Conservation (phyloP, 2,888 invertebrate species). For the Zonitis immaculata region DNA sequence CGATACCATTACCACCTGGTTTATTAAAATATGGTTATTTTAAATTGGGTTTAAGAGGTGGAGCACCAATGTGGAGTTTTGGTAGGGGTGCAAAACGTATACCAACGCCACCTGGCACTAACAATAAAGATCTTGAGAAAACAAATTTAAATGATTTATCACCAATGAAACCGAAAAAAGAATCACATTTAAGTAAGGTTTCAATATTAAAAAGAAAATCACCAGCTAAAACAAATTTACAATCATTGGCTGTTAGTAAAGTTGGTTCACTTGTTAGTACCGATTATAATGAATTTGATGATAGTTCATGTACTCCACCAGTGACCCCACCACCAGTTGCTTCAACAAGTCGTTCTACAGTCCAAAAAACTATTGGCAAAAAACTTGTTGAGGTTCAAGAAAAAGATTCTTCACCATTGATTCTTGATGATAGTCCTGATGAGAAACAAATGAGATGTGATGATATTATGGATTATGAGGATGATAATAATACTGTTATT, state of each 20-base stretch:
- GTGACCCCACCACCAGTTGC: conserved; percentile 50
- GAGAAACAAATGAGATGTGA: conserved; percentile 50
- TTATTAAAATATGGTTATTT: conserved; percentile 58
- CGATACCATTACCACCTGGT: conserved; percentile 57
- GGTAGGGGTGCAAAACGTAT: conserved; percentile 46
- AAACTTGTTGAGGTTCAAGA: conserved; percentile 31
- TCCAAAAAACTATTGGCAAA: conserved; percentile 33
- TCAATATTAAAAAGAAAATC: conserved; percentile 58
- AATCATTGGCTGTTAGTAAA: conserved; percentile 43
- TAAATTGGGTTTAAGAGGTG: conserved; percentile 60
- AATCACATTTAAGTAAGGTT: conserved; percentile 52
- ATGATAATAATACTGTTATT: conserved; percentile 56
- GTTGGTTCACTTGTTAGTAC: conserved; percentile 54
- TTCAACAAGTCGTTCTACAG: conserved; percentile 29
- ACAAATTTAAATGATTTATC: conserved; percentile 18
- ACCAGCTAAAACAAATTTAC: conserved; percentile 41
- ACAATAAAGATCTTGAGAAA: conserved; percentile 17
- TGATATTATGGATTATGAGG: conserved; percentile 57
- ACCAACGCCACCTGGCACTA: conserved; percentile 36
- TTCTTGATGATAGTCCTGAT: conserved; percentile 33
- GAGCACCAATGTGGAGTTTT: conserved; percentile 62
- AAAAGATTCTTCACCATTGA: conserved; percentile 29
- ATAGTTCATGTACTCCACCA: conserved; percentile 55
- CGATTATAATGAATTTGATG: conserved; percentile 58
- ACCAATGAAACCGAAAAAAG: conserved; percentile 45